Evolutionary conservation across 2,113 vertebrate genomes (phyloP).

Genomic region (Cynopterus brachyotis): DNA sequence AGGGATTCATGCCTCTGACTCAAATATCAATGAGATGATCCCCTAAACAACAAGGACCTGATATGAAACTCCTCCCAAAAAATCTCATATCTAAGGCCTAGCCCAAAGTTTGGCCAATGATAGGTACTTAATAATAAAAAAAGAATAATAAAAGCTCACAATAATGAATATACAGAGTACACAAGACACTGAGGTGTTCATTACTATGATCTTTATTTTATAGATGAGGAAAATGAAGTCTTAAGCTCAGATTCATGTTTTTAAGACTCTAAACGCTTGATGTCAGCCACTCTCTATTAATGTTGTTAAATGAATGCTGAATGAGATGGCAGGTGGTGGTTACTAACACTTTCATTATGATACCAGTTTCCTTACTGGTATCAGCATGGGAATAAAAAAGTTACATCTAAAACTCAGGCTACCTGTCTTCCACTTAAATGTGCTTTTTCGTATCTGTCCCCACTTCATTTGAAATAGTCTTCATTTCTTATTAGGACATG

Average conservation of each 20-base stretch:
- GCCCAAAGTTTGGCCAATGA: neutral
- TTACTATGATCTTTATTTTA: neutral
- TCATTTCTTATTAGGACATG: constrained; percentile 11
- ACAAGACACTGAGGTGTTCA: neutral
- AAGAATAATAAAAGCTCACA: neutral
- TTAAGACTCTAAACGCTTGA: neutral
- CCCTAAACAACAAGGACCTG: neutral
- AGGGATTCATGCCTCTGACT: neutral
- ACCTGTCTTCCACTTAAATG: neutral
- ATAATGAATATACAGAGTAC: neutral
- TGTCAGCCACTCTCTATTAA: neutral
- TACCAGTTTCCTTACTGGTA: neutral
- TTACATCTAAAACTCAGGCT: neutral
- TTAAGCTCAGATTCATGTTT: neutral
- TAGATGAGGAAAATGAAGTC: constrained; percentile 10
- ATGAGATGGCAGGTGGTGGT: neutral
- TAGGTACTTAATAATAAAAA: neutral
- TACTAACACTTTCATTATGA: neutral
- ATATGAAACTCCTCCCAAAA: neutral
- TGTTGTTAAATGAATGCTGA: neutral
- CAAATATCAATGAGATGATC: neutral
- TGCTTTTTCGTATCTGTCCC: neutral
- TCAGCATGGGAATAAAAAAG: neutral
- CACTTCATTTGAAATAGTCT: neutral
- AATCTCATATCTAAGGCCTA: neutral